A percentile compares a stretch with the other conserved stretches of the same genome.
Conservation (phyloP, 2,113 vertebrate species). For the Poeciliopsis retropinna region DNA sequence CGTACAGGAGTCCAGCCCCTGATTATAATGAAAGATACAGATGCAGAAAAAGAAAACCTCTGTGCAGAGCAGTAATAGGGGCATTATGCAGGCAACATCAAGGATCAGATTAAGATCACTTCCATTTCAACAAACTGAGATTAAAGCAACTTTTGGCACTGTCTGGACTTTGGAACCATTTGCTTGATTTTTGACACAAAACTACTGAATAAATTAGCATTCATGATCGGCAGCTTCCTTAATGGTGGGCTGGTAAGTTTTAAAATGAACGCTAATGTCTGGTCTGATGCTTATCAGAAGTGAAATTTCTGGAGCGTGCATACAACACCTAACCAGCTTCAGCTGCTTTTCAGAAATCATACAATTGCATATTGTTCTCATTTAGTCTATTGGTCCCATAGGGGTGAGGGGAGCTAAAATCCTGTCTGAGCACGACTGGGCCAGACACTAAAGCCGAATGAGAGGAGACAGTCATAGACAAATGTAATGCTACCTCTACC, state of each 20-base stretch:
- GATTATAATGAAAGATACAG: conserved; percentile 19
- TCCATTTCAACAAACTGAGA: conserved; percentile 17
- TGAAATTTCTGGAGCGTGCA: not conserved
- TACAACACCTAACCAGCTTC: conserved; percentile 24
- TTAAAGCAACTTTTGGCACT: conserved; percentile 33
- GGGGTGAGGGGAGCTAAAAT: conserved; percentile 47
- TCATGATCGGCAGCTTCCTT: conserved; percentile 7
- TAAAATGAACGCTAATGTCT: conserved; percentile 1
- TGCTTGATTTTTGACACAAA: conserved; percentile 23
- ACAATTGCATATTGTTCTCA: conserved; percentile 55
- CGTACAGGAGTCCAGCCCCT: conserved; percentile 70
- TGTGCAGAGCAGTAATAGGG: conserved; percentile 18
- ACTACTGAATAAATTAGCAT: conserved; percentile 6
- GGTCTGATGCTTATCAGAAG: conserved; percentile 23
- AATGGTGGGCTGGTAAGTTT: conserved; percentile 4
- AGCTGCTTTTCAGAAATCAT: conserved; percentile 41
- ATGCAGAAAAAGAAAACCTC: conserved; percentile 18
- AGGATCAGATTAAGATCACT: conserved; percentile 37
- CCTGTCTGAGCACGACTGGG: conserved; percentile 62
- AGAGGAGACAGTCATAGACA: conserved; percentile 40
- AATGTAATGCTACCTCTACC: conserved; percentile 28
- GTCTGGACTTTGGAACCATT: not conserved
- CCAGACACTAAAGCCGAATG: conserved; percentile 52
- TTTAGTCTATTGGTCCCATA: conserved; percentile 60
- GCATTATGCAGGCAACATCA: conserved; percentile 42